phyloP scores from a whole-genome alignment of 2,797 vertebrate genomes.

The Champsocephalus esox region DNA sequence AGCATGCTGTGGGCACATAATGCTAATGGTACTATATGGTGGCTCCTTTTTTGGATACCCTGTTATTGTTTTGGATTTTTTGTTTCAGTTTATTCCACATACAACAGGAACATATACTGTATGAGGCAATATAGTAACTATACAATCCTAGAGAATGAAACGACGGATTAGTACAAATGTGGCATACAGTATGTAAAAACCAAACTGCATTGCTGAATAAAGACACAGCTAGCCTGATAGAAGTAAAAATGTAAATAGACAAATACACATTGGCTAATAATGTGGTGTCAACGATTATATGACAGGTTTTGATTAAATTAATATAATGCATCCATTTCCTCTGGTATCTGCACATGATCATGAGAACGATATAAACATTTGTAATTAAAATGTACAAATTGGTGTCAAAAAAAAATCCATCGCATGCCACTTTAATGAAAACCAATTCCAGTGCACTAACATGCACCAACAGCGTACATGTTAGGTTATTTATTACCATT shows the following conservation, averaged over 20 bases:
- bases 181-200: too few relatives aligned
- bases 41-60: slow-evolving; percentile 25
- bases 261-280: slow-evolving; percentile 5
- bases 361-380: slow-evolving; percentile 53
- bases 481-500: slow-evolving; percentile 57
- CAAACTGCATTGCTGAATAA: neutral
- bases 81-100: slow-evolving; percentile 5
- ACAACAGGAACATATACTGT: neutral
- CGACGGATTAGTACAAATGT: too few relatives aligned
- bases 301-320: slow-evolving; percentile 26
- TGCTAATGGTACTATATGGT: slow-evolving; percentile 3
- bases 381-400: slow-evolving; percentile 65
- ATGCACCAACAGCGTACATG: slow-evolving; percentile 27
- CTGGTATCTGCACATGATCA: slow-evolving; percentile 47
- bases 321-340: slow-evolving; percentile 26
- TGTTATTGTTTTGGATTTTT: slow-evolving; percentile 14
- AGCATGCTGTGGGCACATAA: slow-evolving; percentile 35
- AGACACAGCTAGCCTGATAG: neutral
- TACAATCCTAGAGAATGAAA: neutral
- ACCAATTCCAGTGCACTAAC: slow-evolving; percentile 51
- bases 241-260: neutral
- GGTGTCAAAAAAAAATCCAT: slow-evolving; percentile 28
- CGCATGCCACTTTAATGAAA: slow-evolving; percentile 41
- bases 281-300: slow-evolving; percentile 17
- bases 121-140: neutral